Conservation (phyloP, 2,113 vertebrate species). For the Cephalophus harveyi region DNA sequence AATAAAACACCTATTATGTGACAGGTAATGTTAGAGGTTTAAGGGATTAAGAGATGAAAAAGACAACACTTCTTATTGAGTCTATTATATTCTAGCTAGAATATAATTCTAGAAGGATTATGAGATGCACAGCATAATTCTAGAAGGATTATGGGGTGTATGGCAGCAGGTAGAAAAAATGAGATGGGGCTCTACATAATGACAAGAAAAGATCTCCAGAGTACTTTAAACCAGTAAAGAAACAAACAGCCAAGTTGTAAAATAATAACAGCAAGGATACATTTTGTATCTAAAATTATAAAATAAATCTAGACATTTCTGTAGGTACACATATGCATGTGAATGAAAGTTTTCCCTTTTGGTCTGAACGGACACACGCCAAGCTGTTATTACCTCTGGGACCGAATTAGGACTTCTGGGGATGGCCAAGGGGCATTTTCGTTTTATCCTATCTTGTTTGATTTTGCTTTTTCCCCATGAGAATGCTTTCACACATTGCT, state of each 20-base stretch:
- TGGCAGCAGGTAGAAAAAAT: background rate
- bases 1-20: constrained; percentile 64
- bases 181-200: background rate
- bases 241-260: background rate
- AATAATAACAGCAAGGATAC: background rate
- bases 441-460: background rate
- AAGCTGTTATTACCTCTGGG: background rate
- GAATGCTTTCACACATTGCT: constrained; percentile 23
- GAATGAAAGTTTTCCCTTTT: background rate
- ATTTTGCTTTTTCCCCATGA: background rate
- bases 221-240: background rate
- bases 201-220: background rate
- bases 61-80: background rate
- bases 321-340: background rate
- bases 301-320: background rate
- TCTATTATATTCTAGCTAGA: background rate
- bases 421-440: background rate
- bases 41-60: background rate
- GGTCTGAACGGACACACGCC: background rate
- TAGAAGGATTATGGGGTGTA: background rate
- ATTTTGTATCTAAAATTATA: background rate
- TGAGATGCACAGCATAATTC: background rate
- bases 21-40: background rate
- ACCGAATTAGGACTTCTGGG: background rate
- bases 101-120: background rate